phyloP scores from a whole-genome alignment of 2,888 invertebrate species.

The Sphecodes monilicornis region DNA sequence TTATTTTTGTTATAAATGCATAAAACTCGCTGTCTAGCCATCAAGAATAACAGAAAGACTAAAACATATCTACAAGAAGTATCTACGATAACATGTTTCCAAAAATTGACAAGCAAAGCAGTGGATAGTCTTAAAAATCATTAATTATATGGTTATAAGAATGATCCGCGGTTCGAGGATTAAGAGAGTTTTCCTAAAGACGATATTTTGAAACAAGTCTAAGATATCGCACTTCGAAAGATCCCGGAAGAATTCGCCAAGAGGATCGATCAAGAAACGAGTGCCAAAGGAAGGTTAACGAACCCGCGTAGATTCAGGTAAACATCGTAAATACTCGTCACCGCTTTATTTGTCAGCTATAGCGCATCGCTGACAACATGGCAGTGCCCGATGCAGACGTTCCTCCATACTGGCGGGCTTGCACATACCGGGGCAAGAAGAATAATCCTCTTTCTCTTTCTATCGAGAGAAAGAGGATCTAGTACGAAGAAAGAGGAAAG shows the following conservation, averaged over 20 bases:
- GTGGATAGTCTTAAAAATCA: too few species aligned
- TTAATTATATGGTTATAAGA: too few species aligned
- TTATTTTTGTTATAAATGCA: too few species aligned
- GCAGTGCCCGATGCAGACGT: slow-evolving; percentile 17
- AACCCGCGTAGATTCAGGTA: neutral
- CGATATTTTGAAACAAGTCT: too few species aligned
- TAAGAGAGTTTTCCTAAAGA: too few species aligned
- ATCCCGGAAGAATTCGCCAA: neutral
- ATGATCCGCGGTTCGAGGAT: too few species aligned
- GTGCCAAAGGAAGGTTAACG: neutral
- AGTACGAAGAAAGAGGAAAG: neutral
- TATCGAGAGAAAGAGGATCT: slow-evolving; percentile 3
- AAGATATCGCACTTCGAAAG: neutral
- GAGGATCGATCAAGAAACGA: too few species aligned
- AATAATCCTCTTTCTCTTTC: neutral
- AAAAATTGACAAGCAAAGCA: too few species aligned
- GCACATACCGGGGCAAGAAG: neutral
- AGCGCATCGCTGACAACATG: slow-evolving; percentile 23
- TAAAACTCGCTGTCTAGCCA: too few species aligned
- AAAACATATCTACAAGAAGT: too few species aligned
- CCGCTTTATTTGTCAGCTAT: slow-evolving; percentile 4
- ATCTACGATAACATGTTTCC: too few species aligned
- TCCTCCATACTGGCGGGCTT: slow-evolving; percentile 19
- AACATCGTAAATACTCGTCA: neutral
- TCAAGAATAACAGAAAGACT: too few species aligned